Conservation (phyloP, 2,888 invertebrate genomes). For the Leptopilina syphax region DNA sequence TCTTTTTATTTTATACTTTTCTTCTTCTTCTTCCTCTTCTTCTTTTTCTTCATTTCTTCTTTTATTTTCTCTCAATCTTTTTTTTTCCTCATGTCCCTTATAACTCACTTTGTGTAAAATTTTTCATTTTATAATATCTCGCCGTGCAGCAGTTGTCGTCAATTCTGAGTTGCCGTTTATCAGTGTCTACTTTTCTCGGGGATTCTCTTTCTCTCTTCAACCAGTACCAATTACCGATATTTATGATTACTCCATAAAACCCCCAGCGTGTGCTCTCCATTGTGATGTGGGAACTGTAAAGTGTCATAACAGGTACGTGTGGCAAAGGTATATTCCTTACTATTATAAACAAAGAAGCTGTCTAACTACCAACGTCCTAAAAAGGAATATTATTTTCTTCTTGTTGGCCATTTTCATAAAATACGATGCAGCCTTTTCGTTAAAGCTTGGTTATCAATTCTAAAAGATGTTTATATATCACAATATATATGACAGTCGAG, state of each 20-base stretch:
- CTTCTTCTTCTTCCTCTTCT: not conserved
- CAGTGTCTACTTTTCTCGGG: conserved; percentile 42
- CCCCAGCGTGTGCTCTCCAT: conserved; percentile 46
- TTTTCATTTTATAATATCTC: not conserved
- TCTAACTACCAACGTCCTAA: conserved; percentile 33
- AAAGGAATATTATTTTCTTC: conserved; percentile 34
- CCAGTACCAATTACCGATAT: conserved; percentile 49
- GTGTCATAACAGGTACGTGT: conserved; percentile 47
- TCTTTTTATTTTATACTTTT: not conserved
- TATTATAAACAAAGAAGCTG: conserved; percentile 39
- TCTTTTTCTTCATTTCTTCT: not conserved
- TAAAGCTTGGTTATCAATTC: conserved; percentile 35
- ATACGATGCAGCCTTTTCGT: conserved; percentile 15
- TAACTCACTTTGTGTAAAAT: not conserved
- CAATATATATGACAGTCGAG: conserved; percentile 13
- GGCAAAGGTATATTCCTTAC: conserved; percentile 34
- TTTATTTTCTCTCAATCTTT: not conserved
- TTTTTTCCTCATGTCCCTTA: not conserved
- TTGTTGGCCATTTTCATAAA: conserved; percentile 26
- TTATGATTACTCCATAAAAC: conserved; percentile 51
- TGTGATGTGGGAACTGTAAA: conserved; percentile 45
- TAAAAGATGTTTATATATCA: not conserved
- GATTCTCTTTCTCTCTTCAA: conserved; percentile 11
- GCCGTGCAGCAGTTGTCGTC: conserved; percentile 40
- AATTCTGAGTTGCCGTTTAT: conserved; percentile 43